Base-by-base conservation (phyloP, 2,888 invertebrate genomes). In the Sisyra terminalis region DNA sequence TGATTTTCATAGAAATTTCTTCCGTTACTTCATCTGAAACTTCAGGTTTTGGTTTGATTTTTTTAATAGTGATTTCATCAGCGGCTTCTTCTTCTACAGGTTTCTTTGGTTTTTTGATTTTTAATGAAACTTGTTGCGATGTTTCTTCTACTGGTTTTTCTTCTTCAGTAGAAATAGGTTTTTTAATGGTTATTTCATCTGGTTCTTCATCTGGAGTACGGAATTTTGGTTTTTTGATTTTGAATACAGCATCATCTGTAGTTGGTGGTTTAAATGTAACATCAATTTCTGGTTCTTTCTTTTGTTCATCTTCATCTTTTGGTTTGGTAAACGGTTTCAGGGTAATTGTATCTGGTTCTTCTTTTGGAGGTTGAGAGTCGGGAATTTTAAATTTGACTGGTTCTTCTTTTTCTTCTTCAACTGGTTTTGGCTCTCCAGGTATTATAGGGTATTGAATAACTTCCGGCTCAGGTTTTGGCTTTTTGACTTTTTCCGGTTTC, bases 1-100 rank as follows among this genome's bases (percentile, higher is more conserved):
- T 64, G 39, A 67, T 65, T 52, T 67, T 64, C 6, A 74, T 57
- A 3, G 70, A 62, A 46, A 70, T 68, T 52, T 72, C 71, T 53
- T 69, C 67, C 14, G 63, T 50, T 6, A 53, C 47, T 30, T 58
- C 58, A 42, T 59, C 37, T n/a, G 53, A 48, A 16, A 54, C 51
- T 42, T 48, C 46, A n/a, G 30, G 39, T 45, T 49, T 36, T 1
- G 48, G 48, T 4, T 40, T 42, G 2, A 50, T 45, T 47, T 55
- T 56, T 44, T 52, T 55, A 11, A 60, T 53, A 7, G 52, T 50
- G 29, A 55, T 44, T 48, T 57, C 54, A 52, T 59, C 52, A 40
- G 50, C 44, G 45, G 52, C 48, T 50, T 60, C 54, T 46, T 57
- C 43, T 35, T 31, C 11, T 3, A 40, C 46, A 11, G 46, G 39